Evolutionary conservation across 2,888 invertebrate genomes (phyloP), one percentile per base, ranked within the genome.

Genomic region (Scaptomyza flava): DNA sequence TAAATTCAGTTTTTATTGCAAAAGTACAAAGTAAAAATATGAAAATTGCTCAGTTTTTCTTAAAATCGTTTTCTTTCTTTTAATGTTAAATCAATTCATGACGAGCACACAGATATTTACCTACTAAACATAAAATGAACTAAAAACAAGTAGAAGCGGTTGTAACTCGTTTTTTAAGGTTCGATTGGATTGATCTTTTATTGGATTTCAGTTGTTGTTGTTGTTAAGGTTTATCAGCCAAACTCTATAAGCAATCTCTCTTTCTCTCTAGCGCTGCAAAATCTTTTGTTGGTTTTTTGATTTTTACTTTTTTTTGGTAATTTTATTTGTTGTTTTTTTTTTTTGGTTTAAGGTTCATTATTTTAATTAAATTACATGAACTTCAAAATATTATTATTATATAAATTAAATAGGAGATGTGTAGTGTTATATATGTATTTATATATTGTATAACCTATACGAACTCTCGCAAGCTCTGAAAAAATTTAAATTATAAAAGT

Each of bases 331-430:
- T 17, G 17, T 41, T 41, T 41, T 69, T 41, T 41, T 69, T 76
- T 69, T 68, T 65, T 72, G 72, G 67, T 72, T 81, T 84, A 67
- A 84, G 89, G 89, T 90, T 90, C 90, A 90, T 90, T 89, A 89
- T 84, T 89, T 86, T 83, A 89, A 88, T 90, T 90, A 87, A 90
- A 90, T 90, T 90, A 90, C 90, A 90, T 89, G 85, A 89, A 88
- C 87, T 78, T 86, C 87, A 87, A 89, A 89, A 83, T 86, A 85
- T 76, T 81, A 81, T 81, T 84, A 87, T 81, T 79, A 78, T 80
- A 41, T 41, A 41, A 80, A 74, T 69, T 84, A 83, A 75, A 87
- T 86, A 84, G 88, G 89, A 86, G 81, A 83, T 79, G 75, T 84
- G 71, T 84, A 75, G 88, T 84, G 89, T 85, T 84, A 84, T 84